Evolutionary conservation across 2,113 vertebrate genomes (phyloP).

Genomic region (Catharus bicknelli): DNA sequence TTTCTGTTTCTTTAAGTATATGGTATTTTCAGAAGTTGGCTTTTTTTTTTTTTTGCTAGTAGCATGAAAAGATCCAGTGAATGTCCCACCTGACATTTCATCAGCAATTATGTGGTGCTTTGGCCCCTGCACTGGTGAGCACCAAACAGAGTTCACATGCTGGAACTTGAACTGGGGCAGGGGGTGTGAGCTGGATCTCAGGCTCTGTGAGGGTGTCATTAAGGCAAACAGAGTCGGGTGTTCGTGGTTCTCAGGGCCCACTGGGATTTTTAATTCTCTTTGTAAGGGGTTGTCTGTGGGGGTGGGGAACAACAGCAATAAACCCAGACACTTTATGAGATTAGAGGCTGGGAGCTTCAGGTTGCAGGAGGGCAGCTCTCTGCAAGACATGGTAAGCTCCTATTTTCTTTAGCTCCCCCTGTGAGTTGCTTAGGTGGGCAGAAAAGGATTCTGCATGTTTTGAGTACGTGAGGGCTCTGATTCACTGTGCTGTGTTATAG

Average conservation of each 20-base stretch:
- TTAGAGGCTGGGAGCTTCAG: rapidly evolving
- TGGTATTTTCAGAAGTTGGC: not conserved
- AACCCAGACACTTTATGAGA: not conserved
- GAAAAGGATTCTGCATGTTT: not conserved
- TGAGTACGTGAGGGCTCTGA: not conserved
- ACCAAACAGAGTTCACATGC: not conserved
- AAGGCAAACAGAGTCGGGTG: not conserved
- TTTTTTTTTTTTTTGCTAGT: not conserved
- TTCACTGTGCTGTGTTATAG: not conserved
- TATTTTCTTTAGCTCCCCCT: rapidly evolving
- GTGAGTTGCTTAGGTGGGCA: not conserved
- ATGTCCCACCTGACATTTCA: not conserved
- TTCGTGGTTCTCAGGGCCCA: rapidly evolving
- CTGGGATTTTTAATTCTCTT: not conserved
- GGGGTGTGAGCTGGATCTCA: not conserved
- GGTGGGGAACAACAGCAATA: not conserved
- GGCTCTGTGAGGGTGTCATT: not conserved
- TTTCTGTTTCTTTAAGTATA: not conserved
- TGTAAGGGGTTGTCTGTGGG: not conserved
- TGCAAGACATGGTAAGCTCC: rapidly evolving
- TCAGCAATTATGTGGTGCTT: rapidly evolving
- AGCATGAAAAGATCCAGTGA: not conserved
- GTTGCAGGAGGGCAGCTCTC: not conserved
- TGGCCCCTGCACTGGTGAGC: not conserved
- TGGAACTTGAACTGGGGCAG: not conserved